Conservation (phyloP, 2,797 vertebrate species). For the Pangasius djambal region DNA sequence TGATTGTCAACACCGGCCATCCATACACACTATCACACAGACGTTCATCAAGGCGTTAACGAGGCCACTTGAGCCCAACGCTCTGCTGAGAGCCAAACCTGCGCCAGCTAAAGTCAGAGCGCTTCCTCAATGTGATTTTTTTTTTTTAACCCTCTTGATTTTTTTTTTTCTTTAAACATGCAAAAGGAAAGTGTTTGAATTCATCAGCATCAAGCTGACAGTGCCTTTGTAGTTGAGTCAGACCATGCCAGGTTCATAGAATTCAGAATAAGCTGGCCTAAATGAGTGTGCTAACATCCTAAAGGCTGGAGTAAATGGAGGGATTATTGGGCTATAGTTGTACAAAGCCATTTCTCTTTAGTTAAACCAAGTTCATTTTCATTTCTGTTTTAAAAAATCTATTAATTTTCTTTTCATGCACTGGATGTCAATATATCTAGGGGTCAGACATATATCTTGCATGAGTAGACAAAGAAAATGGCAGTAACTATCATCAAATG, state of each 20-base stretch:
- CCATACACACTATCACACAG: constrained; percentile 23
- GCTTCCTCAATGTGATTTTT: neutral
- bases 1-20: constrained; percentile 34
- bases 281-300: constrained; percentile 12
- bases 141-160: neutral
- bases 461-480: constrained; percentile 22
- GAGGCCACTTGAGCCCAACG: constrained; percentile 35
- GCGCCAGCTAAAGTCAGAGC: constrained; percentile 15
- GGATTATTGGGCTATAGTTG: constrained; percentile 32
- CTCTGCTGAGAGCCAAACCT: constrained; percentile 30
- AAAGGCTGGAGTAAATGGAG: constrained; percentile 47
- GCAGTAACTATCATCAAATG: neutral
- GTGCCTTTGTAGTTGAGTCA: constrained; percentile 48
- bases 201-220: constrained; percentile 51
- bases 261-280: constrained; percentile 43
- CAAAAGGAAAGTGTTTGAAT: constrained; percentile 40
- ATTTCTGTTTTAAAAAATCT: neutral
- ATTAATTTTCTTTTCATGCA: constrained; percentile 1
- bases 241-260: constrained; percentile 41
- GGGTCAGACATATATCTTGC: neutral
- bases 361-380: constrained; percentile 6
- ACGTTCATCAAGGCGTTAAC: constrained; percentile 36
- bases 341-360: constrained; percentile 29
- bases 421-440: neutral
- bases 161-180: constrained; percentile 42